A percentile compares a stretch with the other conserved stretches of the same genome.
Evolutionary conservation across 2,113 vertebrate genomes (phyloP).

Genomic region (Bettongia penicillata): DNA sequence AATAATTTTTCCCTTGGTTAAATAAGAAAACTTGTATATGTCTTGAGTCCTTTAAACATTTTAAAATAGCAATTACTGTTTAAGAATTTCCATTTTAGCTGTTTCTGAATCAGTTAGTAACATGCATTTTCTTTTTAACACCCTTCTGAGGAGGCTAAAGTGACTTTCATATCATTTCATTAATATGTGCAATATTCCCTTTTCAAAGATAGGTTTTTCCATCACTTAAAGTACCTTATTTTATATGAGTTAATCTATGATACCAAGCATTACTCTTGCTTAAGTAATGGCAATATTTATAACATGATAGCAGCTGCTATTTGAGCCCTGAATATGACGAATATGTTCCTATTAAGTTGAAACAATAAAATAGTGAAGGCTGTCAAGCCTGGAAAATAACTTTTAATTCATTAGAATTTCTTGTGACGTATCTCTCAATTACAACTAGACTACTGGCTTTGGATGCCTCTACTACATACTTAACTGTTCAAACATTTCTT

Average conservation of each 20-base stretch:
- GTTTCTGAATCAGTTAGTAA: slow-evolving; percentile 66
- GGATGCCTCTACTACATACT: background rate
- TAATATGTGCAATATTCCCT: slow-evolving; percentile 60
- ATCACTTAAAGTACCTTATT: slow-evolving; percentile 58
- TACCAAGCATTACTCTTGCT: slow-evolving; percentile 54
- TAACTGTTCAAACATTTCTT: background rate
- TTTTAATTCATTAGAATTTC: background rate
- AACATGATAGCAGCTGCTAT: slow-evolving; percentile 19
- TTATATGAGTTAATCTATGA: slow-evolving; percentile 66
- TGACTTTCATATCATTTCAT: slow-evolving; percentile 65
- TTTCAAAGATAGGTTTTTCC: slow-evolving; percentile 62
- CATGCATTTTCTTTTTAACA: slow-evolving; percentile 70
- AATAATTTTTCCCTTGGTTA: background rate
- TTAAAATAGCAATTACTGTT: slow-evolving; percentile 58
- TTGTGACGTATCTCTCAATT: background rate
- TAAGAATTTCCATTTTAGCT: slow-evolving; percentile 66
- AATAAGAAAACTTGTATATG: background rate
- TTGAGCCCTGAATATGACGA: slow-evolving; percentile 42
- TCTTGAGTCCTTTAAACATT: slow-evolving; percentile 40
- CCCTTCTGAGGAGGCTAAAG: slow-evolving; percentile 59
- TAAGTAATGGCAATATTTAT: slow-evolving; percentile 66
- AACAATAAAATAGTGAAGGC: background rate
- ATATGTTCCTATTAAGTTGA: slow-evolving; percentile 49
- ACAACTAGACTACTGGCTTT: background rate
- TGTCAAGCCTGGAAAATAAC: background rate